phyloP scores from a whole-genome alignment of 2,113 vertebrate genomes.

The Oreochromis tanganicae region DNA sequence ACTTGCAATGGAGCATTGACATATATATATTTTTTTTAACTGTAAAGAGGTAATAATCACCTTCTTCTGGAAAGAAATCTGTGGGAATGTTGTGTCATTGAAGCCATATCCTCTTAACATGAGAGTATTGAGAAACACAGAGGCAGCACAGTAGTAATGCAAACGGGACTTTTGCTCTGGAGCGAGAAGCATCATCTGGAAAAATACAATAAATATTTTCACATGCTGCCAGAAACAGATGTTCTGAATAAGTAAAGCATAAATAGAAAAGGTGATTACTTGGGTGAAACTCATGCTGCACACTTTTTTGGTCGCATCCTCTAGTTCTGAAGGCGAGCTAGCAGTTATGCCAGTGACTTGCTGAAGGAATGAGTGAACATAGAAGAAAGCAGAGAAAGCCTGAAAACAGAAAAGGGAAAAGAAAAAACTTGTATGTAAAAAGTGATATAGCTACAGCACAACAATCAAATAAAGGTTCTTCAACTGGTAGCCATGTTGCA shows the following conservation, averaged over 20 bases:
- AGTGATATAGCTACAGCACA: background rate
- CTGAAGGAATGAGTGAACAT: conserved; percentile 81
- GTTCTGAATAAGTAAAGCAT: background rate
- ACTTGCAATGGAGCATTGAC: background rate
- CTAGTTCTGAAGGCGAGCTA: conserved; percentile 67
- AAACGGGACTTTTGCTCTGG: conserved; percentile 33
- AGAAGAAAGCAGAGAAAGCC: conserved; percentile 95
- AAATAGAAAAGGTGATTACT: conserved; percentile 50
- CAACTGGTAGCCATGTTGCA: background rate
- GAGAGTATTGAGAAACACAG: conserved; percentile 72
- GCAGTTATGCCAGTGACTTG: conserved; percentile 59
- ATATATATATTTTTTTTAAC: background rate
- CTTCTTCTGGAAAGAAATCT: conserved; percentile 77
- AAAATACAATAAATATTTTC: background rate
- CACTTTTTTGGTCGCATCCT: conserved; percentile 49
- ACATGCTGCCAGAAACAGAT: background rate
- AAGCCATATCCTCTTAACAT: conserved; percentile 79
- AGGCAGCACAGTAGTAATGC: conserved; percentile 72
- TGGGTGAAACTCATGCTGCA: conserved; percentile 76
- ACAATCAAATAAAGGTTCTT: background rate
- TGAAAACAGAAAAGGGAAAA: conserved; percentile 38
- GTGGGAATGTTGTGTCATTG: conserved; percentile 58
- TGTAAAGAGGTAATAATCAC: conserved; percentile 43
- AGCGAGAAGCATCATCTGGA: conserved; percentile 57
- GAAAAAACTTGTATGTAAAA: background rate